Evolutionary conservation across 1,140 invertebrate species (phyloP).

Genomic region (Euborellia annulipes): DNA sequence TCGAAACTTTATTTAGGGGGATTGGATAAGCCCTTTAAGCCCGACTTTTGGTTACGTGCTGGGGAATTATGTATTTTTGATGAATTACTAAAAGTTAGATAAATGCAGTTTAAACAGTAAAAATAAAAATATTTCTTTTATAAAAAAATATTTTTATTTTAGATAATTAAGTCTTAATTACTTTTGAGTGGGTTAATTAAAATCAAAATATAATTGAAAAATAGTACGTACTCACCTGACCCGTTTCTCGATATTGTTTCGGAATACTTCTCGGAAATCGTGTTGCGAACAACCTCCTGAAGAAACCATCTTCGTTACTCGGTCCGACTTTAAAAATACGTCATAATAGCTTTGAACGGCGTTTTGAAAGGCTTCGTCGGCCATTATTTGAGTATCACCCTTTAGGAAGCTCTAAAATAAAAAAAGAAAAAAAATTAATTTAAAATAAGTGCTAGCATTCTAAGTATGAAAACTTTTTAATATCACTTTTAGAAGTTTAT

Average conservation of each 20-base stretch:
- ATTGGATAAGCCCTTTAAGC: too few relatives aligned
- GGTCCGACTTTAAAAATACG: constrained; percentile 92
- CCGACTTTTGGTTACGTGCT: too few relatives aligned
- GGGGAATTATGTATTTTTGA: too few relatives aligned
- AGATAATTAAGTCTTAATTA: not conserved
- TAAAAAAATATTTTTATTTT: constrained; percentile 1
- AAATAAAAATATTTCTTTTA: constrained; percentile 5
- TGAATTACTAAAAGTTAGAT: not conserved
- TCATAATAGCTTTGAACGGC: constrained; percentile 96
- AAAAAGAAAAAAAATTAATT: constrained; percentile 15
- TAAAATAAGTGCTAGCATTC: too few relatives aligned
- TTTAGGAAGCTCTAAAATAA: constrained; percentile 63
- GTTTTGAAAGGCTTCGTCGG: constrained; percentile 98
- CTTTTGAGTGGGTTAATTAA: constrained; percentile 1
- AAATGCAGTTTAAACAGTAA: too few relatives aligned
- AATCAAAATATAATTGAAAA: not conserved
- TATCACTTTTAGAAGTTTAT: too few relatives aligned
- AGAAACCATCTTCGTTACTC: constrained; percentile 88
- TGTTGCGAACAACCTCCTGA: constrained; percentile 94
- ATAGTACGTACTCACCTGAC: constrained; percentile 61
- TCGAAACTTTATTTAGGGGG: too few relatives aligned
- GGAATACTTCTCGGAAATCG: constrained; percentile 97
- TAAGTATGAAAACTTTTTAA: too few relatives aligned
- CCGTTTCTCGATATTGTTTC: constrained; percentile 93
- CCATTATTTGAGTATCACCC: constrained; percentile 94